Base-by-base conservation (phyloP, 2,888 invertebrate species). In the Sarcophaga subvicina region DNA sequence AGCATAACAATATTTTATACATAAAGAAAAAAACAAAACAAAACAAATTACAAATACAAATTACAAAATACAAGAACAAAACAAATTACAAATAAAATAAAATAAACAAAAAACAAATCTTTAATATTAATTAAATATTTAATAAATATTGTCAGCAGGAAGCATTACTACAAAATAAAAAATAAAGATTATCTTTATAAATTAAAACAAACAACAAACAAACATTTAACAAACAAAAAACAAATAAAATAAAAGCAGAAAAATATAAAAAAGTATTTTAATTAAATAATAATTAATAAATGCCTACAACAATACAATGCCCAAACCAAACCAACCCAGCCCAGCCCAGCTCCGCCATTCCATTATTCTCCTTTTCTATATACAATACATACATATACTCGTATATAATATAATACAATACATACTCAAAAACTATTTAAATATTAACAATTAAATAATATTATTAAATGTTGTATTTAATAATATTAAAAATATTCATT, bases 1-100 rank as follows among this genome's bases (percentile, higher is more conserved):
- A 76, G 72, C 67, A 79, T 78, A 87, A 87, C 87, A 87, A 87
- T 87, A 87, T 84, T 87, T 87, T 70, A 54, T 22, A 47, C 71
- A 76, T 71, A 75, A 25, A 76, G 22, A 82, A 66, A 22, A 1
- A 22, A 22, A n/a, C n/a, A n/a, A 22, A 22, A 84, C 59, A 64
- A 49, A 49, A 49, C 5, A 76, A 49, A 77, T 20, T 70, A 71
- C 69, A 69, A 75, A 45, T n/a, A 71, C 69, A 63, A 73, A 70
- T 6, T 54, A 71, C 70, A 49, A 67, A 69, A 69, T 69, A 69
- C 62, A 59, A 76, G 64, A 17, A 71, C 49, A 67, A 69, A 75
- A 70, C 47, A 22, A 62, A 62, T n/a, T 63, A 64, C 59, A 59
- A 62, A 22, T 22, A 54, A 54, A 54, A 54, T 54, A 54, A 54